phyloP scores from a whole-genome alignment of 2,888 invertebrate genomes.

The Dryadula phaetusa region DNA sequence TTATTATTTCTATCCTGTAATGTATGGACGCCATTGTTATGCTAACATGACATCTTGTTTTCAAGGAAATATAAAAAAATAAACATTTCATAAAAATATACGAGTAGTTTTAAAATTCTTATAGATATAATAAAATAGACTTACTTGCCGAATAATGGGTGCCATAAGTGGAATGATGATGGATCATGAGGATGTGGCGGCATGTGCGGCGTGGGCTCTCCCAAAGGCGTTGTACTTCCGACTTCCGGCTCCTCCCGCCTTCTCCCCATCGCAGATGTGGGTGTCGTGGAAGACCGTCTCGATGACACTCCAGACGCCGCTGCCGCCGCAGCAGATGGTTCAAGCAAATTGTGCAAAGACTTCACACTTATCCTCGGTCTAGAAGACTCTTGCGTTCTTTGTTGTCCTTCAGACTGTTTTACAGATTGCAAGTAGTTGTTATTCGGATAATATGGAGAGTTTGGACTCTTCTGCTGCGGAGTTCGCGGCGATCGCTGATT shows the following conservation, averaged over 20 bases:
- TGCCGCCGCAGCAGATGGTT: conserved; percentile 85
- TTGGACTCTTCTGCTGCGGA: conserved; percentile 73
- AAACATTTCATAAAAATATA: background rate
- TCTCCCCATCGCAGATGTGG: conserved; percentile 78
- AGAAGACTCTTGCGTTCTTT: conserved; percentile 71
- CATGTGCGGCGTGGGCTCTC: conserved; percentile 72
- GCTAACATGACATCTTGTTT: conserved; percentile 33
- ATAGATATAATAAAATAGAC: conserved; percentile 55
- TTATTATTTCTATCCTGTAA: conserved; percentile 34
- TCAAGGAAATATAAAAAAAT: conserved; percentile 27
- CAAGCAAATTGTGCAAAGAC: conserved; percentile 83
- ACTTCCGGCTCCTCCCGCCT: conserved; percentile 85
- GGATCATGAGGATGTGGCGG: conserved; percentile 69
- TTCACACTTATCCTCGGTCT: conserved; percentile 86
- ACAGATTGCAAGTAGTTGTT: conserved; percentile 74
- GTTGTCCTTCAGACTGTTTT: conserved; percentile 65
- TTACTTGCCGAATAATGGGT: conserved; percentile 94
- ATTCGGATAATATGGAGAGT: conserved; percentile 74
- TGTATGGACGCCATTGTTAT: conserved; percentile 37
- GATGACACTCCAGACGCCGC: conserved; percentile 79
- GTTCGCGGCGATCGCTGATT: conserved; percentile 89
- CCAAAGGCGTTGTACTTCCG: conserved; percentile 86
- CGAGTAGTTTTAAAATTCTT: background rate
- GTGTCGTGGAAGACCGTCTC: conserved; percentile 76
- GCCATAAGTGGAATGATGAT: conserved; percentile 90